phyloP scores from a whole-genome alignment of 2,888 invertebrate genomes.

The Liposcelis brunnea region DNA sequence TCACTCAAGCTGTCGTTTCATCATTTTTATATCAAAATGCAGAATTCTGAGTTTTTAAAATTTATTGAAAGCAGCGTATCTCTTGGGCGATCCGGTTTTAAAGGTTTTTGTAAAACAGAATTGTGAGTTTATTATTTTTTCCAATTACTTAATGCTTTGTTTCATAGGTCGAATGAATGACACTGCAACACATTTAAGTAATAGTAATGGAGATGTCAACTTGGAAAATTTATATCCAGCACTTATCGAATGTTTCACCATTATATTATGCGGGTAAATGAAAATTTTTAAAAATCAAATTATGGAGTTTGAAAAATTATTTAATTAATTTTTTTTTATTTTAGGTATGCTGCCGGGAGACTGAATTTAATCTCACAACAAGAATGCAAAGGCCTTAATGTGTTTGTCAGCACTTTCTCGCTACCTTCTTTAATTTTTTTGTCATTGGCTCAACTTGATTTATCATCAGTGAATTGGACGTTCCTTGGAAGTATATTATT shows the following conservation, averaged over 20 bases:
- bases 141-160: not conserved
- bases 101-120: no score
- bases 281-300: not conserved
- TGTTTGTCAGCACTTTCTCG: slow-evolving; percentile 86
- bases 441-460: slow-evolving; percentile 69
- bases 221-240: slow-evolving; percentile 81
- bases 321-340: slow-evolving; percentile 17
- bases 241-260: slow-evolving; percentile 76
- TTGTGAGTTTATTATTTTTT: no score
- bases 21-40: no score
- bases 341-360: slow-evolving; percentile 69
- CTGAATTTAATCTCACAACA: slow-evolving; percentile 62
- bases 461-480: slow-evolving; percentile 73
- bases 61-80: no score
- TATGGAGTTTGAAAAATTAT: not conserved
- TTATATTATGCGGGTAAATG: slow-evolving; percentile 75
- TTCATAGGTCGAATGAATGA: slow-evolving; percentile 2
- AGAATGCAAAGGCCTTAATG: slow-evolving; percentile 78
- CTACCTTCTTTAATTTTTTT: slow-evolving; percentile 82
- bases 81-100: no score
- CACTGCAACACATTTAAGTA: not conserved
- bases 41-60: no score
- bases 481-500: slow-evolving; percentile 73
- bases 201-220: slow-evolving; percentile 21
- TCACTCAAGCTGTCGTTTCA: no score